Conservation (phyloP, 2,113 vertebrate species). For the Cervus canadensis region DNA sequence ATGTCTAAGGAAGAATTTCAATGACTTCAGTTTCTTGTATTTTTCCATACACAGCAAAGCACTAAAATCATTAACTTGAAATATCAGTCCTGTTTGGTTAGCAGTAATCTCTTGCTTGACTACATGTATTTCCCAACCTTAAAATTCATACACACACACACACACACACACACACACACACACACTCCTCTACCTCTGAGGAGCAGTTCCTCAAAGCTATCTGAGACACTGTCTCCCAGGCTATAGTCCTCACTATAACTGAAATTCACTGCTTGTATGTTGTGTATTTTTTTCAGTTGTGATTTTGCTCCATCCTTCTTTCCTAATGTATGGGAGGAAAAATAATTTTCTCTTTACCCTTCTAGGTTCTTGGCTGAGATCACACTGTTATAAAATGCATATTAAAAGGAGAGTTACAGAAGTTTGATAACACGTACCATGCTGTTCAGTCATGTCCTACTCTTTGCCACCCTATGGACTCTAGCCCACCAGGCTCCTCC, state of each 20-base stretch:
- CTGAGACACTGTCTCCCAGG: background rate
- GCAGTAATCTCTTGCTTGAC: background rate
- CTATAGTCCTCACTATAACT: background rate
- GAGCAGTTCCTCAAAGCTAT: background rate
- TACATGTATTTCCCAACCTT: background rate
- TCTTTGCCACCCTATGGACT: background rate
- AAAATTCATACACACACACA: background rate
- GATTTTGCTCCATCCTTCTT: background rate
- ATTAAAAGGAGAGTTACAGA: background rate
- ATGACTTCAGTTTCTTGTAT: background rate
- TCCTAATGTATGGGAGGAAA: background rate
- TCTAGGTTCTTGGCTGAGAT: background rate
- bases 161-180: background rate
- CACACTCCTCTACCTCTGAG: background rate
- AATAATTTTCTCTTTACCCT: background rate
- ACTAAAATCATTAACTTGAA: background rate
- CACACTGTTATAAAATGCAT: background rate
- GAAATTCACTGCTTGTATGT: background rate
- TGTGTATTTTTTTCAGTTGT: background rate
- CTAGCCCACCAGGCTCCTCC: background rate
- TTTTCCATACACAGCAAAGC: background rate
- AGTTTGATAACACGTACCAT: background rate
- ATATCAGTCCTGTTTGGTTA: background rate
- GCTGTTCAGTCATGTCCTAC: background rate
- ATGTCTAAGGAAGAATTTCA: background rate